Percentiles rank a stretch among this genome's conserved stretches.
Evolutionary conservation across 2,888 invertebrate species (phyloP).

Genomic region (Ceriagrion tenellum): DNA sequence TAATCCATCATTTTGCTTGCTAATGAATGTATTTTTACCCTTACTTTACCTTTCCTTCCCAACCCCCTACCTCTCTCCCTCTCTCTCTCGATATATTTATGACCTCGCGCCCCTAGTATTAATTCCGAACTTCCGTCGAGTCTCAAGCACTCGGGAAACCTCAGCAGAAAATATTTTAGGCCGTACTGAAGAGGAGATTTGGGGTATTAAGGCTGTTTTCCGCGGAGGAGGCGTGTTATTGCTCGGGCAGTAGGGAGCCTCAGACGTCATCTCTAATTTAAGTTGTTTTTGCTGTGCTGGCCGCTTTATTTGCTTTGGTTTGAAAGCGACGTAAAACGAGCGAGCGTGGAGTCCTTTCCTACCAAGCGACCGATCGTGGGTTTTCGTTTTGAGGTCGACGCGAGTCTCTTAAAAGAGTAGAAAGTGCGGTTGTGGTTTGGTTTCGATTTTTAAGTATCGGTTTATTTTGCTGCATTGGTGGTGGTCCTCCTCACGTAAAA

Average conservation of each 20-base stretch:
- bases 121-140: neutral
- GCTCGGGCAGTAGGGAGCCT: neutral
- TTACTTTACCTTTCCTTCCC: neutral
- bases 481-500: no score
- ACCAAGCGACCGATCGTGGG: neutral
- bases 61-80: no score
- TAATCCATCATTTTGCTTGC: neutral
- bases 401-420: neutral
- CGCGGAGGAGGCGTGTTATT: neutral
- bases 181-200: neutral
- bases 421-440: neutral
- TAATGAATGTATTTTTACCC: no score
- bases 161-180: neutral
- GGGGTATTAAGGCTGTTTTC: neutral
- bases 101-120: neutral
- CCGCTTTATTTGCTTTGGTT: constrained; percentile 6
- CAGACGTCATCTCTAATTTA: constrained; percentile 17
- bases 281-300: neutral
- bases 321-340: no score
- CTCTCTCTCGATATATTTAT: neutral
- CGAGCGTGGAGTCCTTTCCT: neutral
- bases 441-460: no score
- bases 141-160: neutral
- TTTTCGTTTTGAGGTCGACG: neutral
- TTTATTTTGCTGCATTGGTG: no score